Percentiles rank a stretch among this genome's conserved stretches.
These are phyloP conservation scores for Ricordea florida DNA, from an alignment of 92 coral and sea anemone species.

Conservation along the genomic window DNA sequence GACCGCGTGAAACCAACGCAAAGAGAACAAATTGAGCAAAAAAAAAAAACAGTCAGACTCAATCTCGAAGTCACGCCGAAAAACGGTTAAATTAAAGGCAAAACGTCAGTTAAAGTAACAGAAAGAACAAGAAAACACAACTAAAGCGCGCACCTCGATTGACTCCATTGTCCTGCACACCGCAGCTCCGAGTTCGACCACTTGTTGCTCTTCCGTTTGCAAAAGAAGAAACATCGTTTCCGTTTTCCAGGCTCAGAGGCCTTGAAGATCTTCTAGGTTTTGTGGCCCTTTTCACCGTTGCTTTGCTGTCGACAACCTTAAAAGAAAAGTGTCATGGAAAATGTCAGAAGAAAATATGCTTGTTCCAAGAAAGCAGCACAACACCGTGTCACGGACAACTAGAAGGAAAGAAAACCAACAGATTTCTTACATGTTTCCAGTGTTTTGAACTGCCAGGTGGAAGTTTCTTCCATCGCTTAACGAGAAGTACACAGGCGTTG, in stretches of 20 bases:
- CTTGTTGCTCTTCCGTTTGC: conserved; percentile 56
- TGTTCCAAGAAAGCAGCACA: not conserved
- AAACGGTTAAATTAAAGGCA: not conserved
- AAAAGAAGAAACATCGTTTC: conserved; percentile 26
- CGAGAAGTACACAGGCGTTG: conserved; percentile 97
- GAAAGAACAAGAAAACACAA: not conserved
- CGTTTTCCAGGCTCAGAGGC: conserved; percentile 46
- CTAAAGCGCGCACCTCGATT: too few species aligned
- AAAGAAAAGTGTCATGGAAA: not conserved
- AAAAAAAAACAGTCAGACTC: not conserved
- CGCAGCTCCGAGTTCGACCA: conserved; percentile 36
- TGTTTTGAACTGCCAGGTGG: conserved; percentile 85
- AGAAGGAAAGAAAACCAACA: not conserved
- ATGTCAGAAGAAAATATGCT: not conserved
- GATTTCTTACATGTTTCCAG: conserved; percentile 94
- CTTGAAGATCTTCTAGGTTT: conserved; percentile 88
- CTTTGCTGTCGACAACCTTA: conserved; percentile 96
- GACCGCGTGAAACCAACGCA: too few species aligned
- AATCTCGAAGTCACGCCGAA: not conserved
- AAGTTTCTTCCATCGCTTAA: conserved; percentile 94
- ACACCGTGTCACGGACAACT: not conserved
- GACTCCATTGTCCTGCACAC: conserved; percentile 31
- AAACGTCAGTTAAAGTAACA: not conserved
- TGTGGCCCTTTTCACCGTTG: conserved; percentile 65
- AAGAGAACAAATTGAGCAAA: not conserved